Conservation (phyloP, 2,888 invertebrate species). For the Aquatica leii region DNA sequence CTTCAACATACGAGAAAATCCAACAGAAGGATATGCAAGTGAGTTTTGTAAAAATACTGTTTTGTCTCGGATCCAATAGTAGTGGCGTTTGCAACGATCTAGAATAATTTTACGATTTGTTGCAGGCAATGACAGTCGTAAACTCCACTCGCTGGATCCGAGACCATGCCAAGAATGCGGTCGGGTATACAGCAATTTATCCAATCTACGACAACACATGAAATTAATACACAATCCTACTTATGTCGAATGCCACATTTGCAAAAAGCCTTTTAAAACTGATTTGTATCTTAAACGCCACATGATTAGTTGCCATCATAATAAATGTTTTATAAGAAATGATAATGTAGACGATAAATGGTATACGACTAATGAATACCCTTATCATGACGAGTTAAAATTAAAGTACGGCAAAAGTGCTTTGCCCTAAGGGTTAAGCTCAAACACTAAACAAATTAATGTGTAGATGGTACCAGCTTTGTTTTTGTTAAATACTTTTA, state of each 20-base stretch:
- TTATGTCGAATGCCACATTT: constrained; percentile 68
- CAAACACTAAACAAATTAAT: too few relatives aligned
- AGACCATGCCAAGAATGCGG: constrained; percentile 71
- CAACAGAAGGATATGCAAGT: constrained; percentile 53
- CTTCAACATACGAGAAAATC: constrained; percentile 49
- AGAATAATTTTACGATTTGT: constrained; percentile 44
- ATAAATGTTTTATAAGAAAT: constrained; percentile 12
- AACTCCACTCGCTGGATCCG: constrained; percentile 63
- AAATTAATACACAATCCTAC: constrained; percentile 72
- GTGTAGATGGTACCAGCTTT: too few relatives aligned
- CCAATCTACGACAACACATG: constrained; percentile 72
- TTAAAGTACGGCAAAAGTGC: background rate
- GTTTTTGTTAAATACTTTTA: too few relatives aligned
- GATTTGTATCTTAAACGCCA: constrained; percentile 70
- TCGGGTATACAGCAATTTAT: constrained; percentile 71
- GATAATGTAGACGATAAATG: constrained; percentile 16
- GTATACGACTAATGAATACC: constrained; percentile 13
- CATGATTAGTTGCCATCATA: constrained; percentile 66
- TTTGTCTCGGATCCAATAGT: constrained; percentile 23
- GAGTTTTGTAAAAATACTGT: constrained; percentile 32
- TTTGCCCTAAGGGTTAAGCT: too few relatives aligned
- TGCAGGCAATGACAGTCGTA: constrained; percentile 59
- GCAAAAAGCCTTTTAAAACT: constrained; percentile 71
- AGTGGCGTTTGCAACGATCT: constrained; percentile 56
- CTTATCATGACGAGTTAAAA: background rate